Evolutionary conservation across 2,113 vertebrate genomes (phyloP), one percentile per base, ranked within the genome.

Genomic region (Corydoras maculifer): DNA sequence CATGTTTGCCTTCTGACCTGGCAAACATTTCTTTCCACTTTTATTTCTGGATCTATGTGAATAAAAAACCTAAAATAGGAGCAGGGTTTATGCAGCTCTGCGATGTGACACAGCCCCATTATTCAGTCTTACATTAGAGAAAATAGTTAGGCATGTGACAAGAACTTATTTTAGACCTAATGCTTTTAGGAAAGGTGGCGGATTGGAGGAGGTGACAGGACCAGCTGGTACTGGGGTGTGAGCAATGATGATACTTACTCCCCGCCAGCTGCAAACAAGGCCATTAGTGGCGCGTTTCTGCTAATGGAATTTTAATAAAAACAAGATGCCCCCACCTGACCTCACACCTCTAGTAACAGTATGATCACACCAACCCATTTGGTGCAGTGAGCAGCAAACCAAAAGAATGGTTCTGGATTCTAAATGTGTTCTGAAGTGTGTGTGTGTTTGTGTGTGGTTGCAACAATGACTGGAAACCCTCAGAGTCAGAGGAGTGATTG

Each of bases 201-300:
- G 14, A 11, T 50, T 59, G 64, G 35, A 69, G 31, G 68, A 63
- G 68, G 50, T 59, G 62, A 32, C 58, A 62, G 61, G 63, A 55
- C 62, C 67, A 61, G 58, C 32, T 65, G 67, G 50, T 58, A 50
- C 7, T 2, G 32, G 29, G 63, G 68, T 65, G 58, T 70, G 69
- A 72, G 49, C 43, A 60, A 65, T 51, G 64, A 64, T 80, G 76
- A 60, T 66, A 65, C 75, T 76, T 48, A 63, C 60, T 79, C 75
- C 72, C 67, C 73, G 70, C 25, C 29, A 73, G 79, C 73, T 81
- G 79, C 84, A 82, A 86, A 83, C 82, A 73, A 75, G 65, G 30
- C 77, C 81, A 83, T 86, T 88, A 87, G 80, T 75, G 84, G 82
- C 82, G 80, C 82, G 80, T 86, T 88, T 77, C 75, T 78, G 64